These are phyloP conservation scores for Lepidotrigona ventralis DNA, from an alignment of 1,140 invertebrate genomes.

Conservation along the genomic window DNA sequence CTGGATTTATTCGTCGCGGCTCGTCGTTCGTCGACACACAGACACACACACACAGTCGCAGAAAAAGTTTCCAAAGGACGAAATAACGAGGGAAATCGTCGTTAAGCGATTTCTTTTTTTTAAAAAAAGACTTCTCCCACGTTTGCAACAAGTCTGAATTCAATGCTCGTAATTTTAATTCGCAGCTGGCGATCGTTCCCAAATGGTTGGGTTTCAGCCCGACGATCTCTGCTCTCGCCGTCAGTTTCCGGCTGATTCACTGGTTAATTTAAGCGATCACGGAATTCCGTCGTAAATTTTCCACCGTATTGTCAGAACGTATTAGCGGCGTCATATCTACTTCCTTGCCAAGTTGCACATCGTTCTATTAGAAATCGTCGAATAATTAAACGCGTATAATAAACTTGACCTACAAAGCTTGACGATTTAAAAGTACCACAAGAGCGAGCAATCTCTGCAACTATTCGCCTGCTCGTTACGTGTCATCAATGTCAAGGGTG, in stretches of 20 bases:
- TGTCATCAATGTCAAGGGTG: neutral
- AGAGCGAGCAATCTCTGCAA: neutral
- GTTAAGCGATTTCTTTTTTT: no score
- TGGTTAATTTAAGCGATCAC: slow-evolving; percentile 53
- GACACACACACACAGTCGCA: no score
- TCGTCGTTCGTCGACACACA: neutral
- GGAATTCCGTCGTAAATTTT: slow-evolving; percentile 30
- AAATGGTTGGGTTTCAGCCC: neutral
- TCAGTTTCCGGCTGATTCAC: slow-evolving; percentile 52
- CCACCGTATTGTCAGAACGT: neutral
- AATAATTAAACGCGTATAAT: neutral
- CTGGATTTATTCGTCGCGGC: neutral
- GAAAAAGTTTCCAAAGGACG: no score
- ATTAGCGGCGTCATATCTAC: slow-evolving; percentile 24
- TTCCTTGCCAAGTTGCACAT: neutral
- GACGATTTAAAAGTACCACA: neutral
- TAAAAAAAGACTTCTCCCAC: no score
- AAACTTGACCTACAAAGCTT: neutral
- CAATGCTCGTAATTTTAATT: no score
- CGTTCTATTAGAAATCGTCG: neutral
- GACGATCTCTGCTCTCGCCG: neutral
- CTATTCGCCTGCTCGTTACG: neutral
- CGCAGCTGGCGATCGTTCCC: neutral
- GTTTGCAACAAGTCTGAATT: no score
- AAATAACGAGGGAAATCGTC: neutral